Evolutionary conservation across 1,140 invertebrate genomes (phyloP).

Genomic region (Drosophila sucinea): DNA sequence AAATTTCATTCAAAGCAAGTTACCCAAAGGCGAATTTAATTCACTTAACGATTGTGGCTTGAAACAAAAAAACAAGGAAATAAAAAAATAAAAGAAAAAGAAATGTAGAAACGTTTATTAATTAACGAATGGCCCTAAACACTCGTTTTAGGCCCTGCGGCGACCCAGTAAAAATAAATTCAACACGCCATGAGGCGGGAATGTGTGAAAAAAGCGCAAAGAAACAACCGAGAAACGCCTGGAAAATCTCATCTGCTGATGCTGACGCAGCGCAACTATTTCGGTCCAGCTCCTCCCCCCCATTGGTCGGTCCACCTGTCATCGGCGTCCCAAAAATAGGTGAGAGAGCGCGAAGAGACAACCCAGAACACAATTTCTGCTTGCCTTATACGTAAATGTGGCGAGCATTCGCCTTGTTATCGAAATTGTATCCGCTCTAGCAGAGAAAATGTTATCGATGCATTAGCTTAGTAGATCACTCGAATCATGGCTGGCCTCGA

Average conservation of each 20-base stretch:
- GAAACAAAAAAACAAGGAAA: not conserved
- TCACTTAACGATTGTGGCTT: constrained; percentile 54
- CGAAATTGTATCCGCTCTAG: constrained; percentile 77
- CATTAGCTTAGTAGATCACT: not conserved
- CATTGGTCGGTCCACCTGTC: constrained; percentile 55
- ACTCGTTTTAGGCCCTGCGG: constrained; percentile 42
- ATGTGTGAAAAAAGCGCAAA: constrained; percentile 42
- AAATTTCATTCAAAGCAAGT: constrained; percentile 46
- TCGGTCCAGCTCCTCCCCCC: constrained; percentile 13
- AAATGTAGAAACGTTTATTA: constrained; percentile 54
- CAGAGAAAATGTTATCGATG: constrained; percentile 27
- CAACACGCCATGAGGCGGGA: constrained; percentile 61
- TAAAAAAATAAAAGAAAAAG: constrained; percentile 11
- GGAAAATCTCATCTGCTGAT: constrained; percentile 58
- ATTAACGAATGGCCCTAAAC: constrained; percentile 56
- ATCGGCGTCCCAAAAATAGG: constrained; percentile 49
- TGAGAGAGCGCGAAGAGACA: not conserved
- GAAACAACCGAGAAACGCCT: constrained; percentile 8
- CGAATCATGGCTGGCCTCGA: not conserved
- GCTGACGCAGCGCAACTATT: constrained; percentile 64
- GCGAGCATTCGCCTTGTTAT: constrained; percentile 40
- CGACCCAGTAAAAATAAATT: constrained; percentile 64
- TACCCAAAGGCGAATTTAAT: constrained; percentile 66
- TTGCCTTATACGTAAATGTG: constrained; percentile 55
- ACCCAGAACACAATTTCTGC: constrained; percentile 61